Percentiles rank a stretch among this genome's conserved stretches.
These are phyloP conservation scores for Clarias fuscus DNA, from an alignment of 2,797 vertebrate species.

Conservation along the genomic window DNA sequence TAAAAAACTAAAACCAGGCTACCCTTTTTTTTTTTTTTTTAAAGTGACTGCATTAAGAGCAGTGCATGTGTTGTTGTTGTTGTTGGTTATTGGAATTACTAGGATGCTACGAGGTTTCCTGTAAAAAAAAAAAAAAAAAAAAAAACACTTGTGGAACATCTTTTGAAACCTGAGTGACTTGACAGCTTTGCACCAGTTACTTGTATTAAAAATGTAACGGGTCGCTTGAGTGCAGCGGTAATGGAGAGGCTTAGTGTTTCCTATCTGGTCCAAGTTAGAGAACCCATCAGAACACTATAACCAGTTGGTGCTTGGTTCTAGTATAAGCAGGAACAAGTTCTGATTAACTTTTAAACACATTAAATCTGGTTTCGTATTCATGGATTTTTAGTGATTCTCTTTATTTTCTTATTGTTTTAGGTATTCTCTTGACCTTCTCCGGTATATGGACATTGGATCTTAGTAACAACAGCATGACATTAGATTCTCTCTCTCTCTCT, in stretches of 20 bases:
- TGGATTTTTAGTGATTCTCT: background rate
- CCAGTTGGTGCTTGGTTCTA: background rate
- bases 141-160: background rate
- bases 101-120: background rate
- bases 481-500: background rate
- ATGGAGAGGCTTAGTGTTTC: conserved; percentile 1
- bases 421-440: background rate
- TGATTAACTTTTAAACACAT: conserved; percentile 9
- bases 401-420: background rate
- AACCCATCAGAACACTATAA: background rate
- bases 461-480: conserved; percentile 18
- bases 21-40: background rate
- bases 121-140: background rate
- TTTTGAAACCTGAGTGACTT: conserved; percentile 1
- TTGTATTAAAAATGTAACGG: conserved; percentile 42
- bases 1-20: background rate
- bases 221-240: background rate
- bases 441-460: conserved; percentile 29
- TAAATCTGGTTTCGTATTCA: conserved; percentile 27
- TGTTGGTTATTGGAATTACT: background rate
- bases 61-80: background rate
- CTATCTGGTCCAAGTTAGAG: background rate
- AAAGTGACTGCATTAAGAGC: background rate
- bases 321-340: background rate
- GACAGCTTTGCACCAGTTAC: conserved; percentile 23